A percentile compares a stretch with the other conserved stretches of the same genome.
phyloP scores from a whole-genome alignment of 2,888 invertebrate species.

The Scaeva pyrastri region DNA sequence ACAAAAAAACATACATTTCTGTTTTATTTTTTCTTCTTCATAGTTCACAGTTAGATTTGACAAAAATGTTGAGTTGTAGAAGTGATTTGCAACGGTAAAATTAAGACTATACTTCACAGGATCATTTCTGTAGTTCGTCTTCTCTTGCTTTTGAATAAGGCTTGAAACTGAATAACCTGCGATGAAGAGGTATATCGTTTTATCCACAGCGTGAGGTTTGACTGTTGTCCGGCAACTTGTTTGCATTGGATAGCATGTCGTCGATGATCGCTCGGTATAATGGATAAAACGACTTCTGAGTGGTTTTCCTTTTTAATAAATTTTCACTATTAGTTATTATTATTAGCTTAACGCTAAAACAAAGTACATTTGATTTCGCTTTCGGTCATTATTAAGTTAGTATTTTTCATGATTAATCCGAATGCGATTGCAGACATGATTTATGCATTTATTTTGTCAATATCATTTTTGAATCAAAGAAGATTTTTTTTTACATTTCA shows the following conservation, averaged over 20 bases:
- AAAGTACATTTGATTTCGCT: too few relatives aligned
- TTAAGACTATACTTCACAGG: constrained; percentile 86
- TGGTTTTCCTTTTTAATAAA: constrained; percentile 15
- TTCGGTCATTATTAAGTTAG: too few relatives aligned
- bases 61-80: background rate
- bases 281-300: constrained; percentile 54
- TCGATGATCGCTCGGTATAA: constrained; percentile 54
- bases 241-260: constrained; percentile 48
- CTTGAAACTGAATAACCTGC: constrained; percentile 85
- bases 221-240: constrained; percentile 60
- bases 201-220: constrained; percentile 85
- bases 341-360: too few relatives aligned
- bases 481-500: too few relatives aligned
- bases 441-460: too few relatives aligned
- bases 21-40: too few relatives aligned
- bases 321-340: background rate
- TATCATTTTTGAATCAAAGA: too few relatives aligned
- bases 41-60: constrained; percentile 28
- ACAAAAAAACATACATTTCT: too few relatives aligned
- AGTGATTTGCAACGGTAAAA: constrained; percentile 3
- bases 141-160: constrained; percentile 85
- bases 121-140: constrained; percentile 89
- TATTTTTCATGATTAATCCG: too few relatives aligned
- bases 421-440: too few relatives aligned
- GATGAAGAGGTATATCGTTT: constrained; percentile 86